Evolutionary conservation across 2,888 invertebrate species (phyloP).

Genomic region (Metalampra italica): DNA sequence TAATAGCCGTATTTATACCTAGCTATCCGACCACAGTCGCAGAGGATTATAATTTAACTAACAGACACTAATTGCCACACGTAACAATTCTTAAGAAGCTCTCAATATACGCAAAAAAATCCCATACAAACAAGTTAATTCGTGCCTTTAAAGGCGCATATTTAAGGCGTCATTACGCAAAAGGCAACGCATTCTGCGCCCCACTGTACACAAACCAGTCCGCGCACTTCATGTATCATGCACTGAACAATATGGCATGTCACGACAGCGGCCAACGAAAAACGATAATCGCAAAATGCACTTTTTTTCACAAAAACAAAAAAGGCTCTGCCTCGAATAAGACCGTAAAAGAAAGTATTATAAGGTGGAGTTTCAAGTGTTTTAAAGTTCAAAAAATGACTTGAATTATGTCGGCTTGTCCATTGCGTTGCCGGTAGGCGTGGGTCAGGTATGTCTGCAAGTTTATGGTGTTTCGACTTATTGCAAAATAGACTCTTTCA

Average conservation of each 20-base stretch:
- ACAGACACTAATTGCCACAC: too few species aligned
- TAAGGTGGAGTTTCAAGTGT: slow-evolving; percentile 39
- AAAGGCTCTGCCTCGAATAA: slow-evolving; percentile 29
- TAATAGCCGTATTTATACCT: too few species aligned
- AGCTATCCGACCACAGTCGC: too few species aligned
- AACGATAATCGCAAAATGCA: slow-evolving; percentile 54
- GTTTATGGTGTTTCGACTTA: slow-evolving; percentile 38
- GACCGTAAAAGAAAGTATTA: slow-evolving; percentile 35
- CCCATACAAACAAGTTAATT: slow-evolving; percentile 37
- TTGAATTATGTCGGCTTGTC: slow-evolving; percentile 71
- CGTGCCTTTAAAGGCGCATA: slow-evolving; percentile 30
- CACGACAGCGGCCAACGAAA: slow-evolving; percentile 63
- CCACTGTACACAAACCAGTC: slow-evolving; percentile 64
- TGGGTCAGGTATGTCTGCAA: slow-evolving; percentile 63
- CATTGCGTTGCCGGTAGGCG: slow-evolving; percentile 64
- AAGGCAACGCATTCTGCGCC: slow-evolving; percentile 52
- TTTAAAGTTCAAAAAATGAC: slow-evolving; percentile 34
- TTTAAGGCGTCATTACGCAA: slow-evolving; percentile 54
- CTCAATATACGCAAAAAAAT: slow-evolving; percentile 20
- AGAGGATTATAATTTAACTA: too few species aligned
- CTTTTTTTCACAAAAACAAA: slow-evolving; percentile 29
- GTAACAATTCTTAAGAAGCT: not conserved
- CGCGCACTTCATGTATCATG: slow-evolving; percentile 67
- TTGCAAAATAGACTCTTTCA: slow-evolving; percentile 45
- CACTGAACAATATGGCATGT: slow-evolving; percentile 73